phyloP scores from a whole-genome alignment of 2,797 vertebrate species.

The Lateolabrax maculatus region DNA sequence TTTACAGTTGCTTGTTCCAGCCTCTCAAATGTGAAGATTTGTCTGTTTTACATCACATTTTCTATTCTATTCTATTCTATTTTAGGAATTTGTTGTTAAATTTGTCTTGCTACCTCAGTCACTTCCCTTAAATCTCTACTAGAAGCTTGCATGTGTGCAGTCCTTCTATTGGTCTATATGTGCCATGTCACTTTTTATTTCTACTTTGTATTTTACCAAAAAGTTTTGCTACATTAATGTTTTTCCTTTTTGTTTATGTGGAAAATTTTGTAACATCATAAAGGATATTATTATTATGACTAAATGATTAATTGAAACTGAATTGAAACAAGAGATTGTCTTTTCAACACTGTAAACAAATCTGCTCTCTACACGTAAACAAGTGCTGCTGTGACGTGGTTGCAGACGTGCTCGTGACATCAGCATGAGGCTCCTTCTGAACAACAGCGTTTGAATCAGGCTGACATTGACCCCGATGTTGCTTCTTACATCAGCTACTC shows the following conservation, averaged over 20 bases:
- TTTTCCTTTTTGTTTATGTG: background rate
- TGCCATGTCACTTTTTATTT: background rate
- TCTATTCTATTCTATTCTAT: too few relatives aligned
- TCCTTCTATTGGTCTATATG: background rate
- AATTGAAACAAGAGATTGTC: background rate
- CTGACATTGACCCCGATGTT: constrained; percentile 59
- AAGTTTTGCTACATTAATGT: too few relatives aligned
- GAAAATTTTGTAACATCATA: background rate
- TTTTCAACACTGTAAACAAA: too few relatives aligned
- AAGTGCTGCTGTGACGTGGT: background rate
- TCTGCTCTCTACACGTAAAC: background rate
- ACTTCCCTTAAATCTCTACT: background rate
- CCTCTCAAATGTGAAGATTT: too few relatives aligned
- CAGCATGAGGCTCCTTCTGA: constrained; percentile 41
- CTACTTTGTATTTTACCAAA: too few relatives aligned
- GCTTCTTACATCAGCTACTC: constrained; percentile 55
- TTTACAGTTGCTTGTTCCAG: too few relatives aligned
- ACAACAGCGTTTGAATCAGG: constrained; percentile 14
- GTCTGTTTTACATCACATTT: too few relatives aligned
- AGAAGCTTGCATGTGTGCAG: background rate
- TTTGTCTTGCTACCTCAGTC: background rate
- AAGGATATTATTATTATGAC: background rate
- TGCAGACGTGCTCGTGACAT: constrained; percentile 34
- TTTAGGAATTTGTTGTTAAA: too few relatives aligned
- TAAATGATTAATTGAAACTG: background rate